Base-by-base conservation (phyloP, 2,797 vertebrate species). In the Sebastes minor region DNA sequence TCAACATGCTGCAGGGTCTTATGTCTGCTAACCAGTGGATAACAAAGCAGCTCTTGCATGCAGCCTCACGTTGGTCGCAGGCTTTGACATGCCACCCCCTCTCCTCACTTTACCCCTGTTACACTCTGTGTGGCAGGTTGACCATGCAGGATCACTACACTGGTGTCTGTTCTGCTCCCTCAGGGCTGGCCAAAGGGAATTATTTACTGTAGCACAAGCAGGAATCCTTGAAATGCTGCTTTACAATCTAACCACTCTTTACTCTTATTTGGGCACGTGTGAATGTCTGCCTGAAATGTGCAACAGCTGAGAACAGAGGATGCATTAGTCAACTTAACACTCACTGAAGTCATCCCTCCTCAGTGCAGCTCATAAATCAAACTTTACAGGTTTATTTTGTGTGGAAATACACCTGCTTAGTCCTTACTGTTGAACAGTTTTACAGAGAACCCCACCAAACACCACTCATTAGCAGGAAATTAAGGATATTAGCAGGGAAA, bases 1-100 rank as follows among this genome's bases (percentile, higher is more conserved):
- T 79, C 79, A 80, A 85, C 87, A 80, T 84, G 87, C 79, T 78
- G 76, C 72, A 82, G 82, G 80, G 57, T 56, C 80, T 64, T 20
- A 10, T 56, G 63, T 59, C 65, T 57, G 33, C 53, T 59, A 20
- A 55, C 33, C 56, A 66, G 27, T 13, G 18, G 23, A 8, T 25
- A 59, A 27, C 49, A 73, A 61, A 53, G 64, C 3, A 53, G 62
- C 20, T 73, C 55, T 3, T 49, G 32, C 71, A 71, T 61, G 68
- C 62, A 71, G 74, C 61, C 67, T 73, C 56, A 35, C 16, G 35
- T 55, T 27, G 9, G 25, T 60, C 18, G 38, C 86, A 89, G 70
- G 87, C 83, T 85, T 57, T 76, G 62, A 89, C 82, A 80, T 5
- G 85, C 81, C 76, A 33, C 3, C 61, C 23, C 73, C 53, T n/a